Evolutionary conservation across 2,888 invertebrate species (phyloP).

Genomic region (Himalopsyche kuldschensis): DNA sequence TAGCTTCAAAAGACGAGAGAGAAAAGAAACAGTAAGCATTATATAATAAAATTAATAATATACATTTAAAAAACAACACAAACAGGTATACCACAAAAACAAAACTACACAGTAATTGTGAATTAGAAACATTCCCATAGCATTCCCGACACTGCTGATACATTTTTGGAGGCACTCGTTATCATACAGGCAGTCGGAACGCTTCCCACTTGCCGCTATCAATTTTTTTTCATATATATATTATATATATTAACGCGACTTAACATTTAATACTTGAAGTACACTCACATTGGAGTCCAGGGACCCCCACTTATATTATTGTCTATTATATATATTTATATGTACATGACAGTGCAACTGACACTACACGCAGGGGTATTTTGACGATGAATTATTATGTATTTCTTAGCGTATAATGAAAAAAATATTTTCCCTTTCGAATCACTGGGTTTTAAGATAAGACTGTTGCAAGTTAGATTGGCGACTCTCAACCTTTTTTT

Average conservation of each 20-base stretch:
- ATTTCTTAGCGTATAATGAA: neutral
- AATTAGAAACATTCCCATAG: neutral
- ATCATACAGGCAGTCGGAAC: neutral
- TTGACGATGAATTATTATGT: neutral
- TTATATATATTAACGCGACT: neutral
- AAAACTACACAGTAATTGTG: neutral
- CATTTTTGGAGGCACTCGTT: neutral
- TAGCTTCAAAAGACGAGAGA: neutral
- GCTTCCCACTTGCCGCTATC: neutral
- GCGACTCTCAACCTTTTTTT: too few species aligned
- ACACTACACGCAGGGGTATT: neutral
- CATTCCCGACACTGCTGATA: neutral
- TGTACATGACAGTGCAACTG: neutral
- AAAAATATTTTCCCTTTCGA: neutral
- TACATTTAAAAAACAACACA: neutral
- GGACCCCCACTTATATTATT: neutral
- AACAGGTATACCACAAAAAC: neutral
- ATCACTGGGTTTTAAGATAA: neutral
- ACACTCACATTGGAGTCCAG: neutral
- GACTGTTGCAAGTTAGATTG: neutral
- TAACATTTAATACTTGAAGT: neutral
- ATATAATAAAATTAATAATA: neutral
- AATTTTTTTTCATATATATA: neutral
- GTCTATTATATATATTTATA: neutral
- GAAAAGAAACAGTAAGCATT: neutral